Base-by-base conservation (phyloP, 2,888 invertebrate genomes). In the Drosophila mettleri region DNA sequence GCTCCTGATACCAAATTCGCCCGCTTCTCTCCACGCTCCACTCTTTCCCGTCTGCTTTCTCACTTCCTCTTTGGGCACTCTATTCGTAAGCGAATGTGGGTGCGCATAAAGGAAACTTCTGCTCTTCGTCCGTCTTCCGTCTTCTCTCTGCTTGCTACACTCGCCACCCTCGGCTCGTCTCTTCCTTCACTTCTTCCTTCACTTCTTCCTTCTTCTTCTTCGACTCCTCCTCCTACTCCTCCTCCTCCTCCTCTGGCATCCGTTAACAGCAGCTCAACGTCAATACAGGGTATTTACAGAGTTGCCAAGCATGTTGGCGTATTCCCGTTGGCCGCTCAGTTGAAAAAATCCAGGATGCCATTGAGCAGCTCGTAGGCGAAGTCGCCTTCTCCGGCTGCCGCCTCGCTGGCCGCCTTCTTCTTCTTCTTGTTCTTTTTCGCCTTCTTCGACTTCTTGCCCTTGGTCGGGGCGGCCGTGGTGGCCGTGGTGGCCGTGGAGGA, bases 301-400 rank as follows among this genome's bases (percentile, higher is more conserved):
- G 80, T 84, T 88, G 73, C 82, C 84, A 57, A 81, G 14, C 84
- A 80, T 80, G 65, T 80, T 80, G 78, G 80, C 80, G 65, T 83
- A 71, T 57, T 82, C 78, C 12, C 73, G 76, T 69, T 86, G 81
- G 79, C 81, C 79, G 85, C 85, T 90, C 61, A 92, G 63, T 91
- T 91, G 86, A 91, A 91, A 81, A 91, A 89, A 75, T 91, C 91
- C 71, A 92, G 70, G 20, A 91, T 89, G 45, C 91, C 92, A 41
- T 89, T 92, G 33, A 91, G 73, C 16, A 91, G 62, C 24, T 91
- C 90, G 51, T 86, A 85, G 53, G 91, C 91, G 20, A 90, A 89
- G 62, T 81, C 87, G 0, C 77, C 72, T 31, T 90, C 91, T n/a
- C 36, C 48, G 12, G 46, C 39, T 0, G 74, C 51, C 24, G 82